Percentiles rank a stretch among this genome's conserved stretches.
Evolutionary conservation across 30 jellyfish, hydroid and myxozoan species (phyloP).

Genomic region (Aurelia coerulea): DNA sequence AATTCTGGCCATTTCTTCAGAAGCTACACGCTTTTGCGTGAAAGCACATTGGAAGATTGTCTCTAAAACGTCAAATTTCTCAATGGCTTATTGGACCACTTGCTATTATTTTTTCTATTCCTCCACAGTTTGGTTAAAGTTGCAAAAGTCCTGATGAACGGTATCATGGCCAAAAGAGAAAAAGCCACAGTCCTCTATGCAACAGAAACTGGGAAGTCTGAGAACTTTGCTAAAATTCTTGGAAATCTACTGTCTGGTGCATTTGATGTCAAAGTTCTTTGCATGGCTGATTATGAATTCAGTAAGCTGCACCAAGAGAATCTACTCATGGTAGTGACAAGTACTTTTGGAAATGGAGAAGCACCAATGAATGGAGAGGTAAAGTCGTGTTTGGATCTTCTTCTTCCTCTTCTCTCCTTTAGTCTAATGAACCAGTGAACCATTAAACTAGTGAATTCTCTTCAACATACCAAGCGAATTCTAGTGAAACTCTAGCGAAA

Average conservation of each 20-base stretch:
- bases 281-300: constrained; percentile 79
- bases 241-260: constrained; percentile 55
- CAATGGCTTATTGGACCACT: too few species aligned
- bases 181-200: constrained; percentile 76
- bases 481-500: too few species aligned
- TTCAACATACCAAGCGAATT: too few species aligned
- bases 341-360: constrained; percentile 87
- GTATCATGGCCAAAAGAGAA: constrained; percentile 49
- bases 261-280: constrained; percentile 70
- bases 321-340: constrained; percentile 60
- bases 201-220: constrained; percentile 87
- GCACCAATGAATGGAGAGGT: constrained; percentile 91
- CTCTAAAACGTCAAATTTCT: too few species aligned
- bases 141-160: constrained; percentile 32
- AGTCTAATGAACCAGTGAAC: too few species aligned
- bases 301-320: constrained; percentile 19
- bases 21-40: too few species aligned
- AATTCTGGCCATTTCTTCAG: too few species aligned
- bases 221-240: constrained; percentile 67
- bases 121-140: constrained; percentile 32
- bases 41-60: too few species aligned
- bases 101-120: not conserved
- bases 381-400: not conserved
- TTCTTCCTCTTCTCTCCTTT: too few species aligned
- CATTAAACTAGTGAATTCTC: too few species aligned